Evolutionary conservation across 2,113 vertebrate species (phyloP), one percentile per base, ranked within the genome.

Genomic region (Podocnemis expansa): DNA sequence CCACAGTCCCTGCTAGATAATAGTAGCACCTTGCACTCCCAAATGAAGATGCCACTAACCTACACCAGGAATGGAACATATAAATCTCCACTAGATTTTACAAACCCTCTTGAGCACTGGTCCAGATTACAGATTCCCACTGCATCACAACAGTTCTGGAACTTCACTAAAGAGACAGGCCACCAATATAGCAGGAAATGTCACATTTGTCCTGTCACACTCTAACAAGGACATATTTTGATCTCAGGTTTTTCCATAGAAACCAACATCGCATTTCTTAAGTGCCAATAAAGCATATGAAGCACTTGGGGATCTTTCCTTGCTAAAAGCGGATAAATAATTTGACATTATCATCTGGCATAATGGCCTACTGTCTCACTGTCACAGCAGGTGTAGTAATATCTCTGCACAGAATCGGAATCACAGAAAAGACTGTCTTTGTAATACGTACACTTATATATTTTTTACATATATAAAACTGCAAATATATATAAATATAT

Each of bases 311-410:
- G 24, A 76, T 45, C 51, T 52, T 76, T 45, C 43, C 13, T 45
- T 45, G 41, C 73, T 75, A 43, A 43, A 45, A 45, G 73, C 27
- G 73, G 41, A 45, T 76, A 29, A 76, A 76, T 45, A 27, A 76
- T 29, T 41, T 76, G 11, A 29, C 13, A 29, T 25, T 86, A 79
- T 87, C 25, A 63, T 27, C 70, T 89, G 83, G 82, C 82, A 81
- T n/a, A 88, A 8, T 56, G 86, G 82, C 22, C 84, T 73, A 60
- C 2, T 84, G 63, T 88, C 92, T 94, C 92, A 88, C 83, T 63
- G 19, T 38, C 81, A 94, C 67, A 73, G 86, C 79, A 45, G 38
- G 22, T 27, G 45, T 29, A 76, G 73, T 29, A 76, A 76, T 45
- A 45, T 45, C 12, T 22, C 41, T 29, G 12, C 25, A 24, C 43